Base-by-base conservation (phyloP, 30 jellyfish, hydroid and myxozoan species). In the Cassiopea xamachana region DNA sequence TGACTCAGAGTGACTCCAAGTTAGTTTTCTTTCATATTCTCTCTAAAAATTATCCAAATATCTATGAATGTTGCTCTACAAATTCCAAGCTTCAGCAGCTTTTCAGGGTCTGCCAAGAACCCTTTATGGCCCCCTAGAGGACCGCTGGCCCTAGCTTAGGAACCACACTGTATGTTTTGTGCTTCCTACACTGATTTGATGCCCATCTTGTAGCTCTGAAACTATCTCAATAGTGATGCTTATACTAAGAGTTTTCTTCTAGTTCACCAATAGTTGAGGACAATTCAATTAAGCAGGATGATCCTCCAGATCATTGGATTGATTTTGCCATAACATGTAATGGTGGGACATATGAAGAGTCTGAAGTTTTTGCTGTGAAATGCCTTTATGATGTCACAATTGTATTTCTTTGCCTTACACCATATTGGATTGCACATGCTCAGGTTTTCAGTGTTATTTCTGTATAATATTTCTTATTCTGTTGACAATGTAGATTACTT, bases 371-470 rank as follows among this genome's bases (percentile, higher is more conserved):
- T 48, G 95, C 87, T 58, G 97, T 92, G 5, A 83, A 81, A 62
- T 78, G 95, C 16, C 77, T 93, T 16, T 60, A 79, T 48, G 90
- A 85, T 48, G 49, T 84, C n/a, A 46, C 81, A 7, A 45, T 69
- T 69, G 43, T 93, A 46, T 88, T 93, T 75, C 67, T 82, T 1
- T 78, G 92, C 48, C 86, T 93, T 49, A 93, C 89, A 17, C 98
- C 98, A 7, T 89, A 89, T 60, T 93, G 98, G 98, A 78, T 83
- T 77, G 80, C 78, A 43, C 76, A 89, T 89, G 97, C 97, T 8
- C 98, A 93, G 95, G 98, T 93, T 9, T 9, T 68, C 69, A 6
- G 8, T 7, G 14, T 59, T 7, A 6, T 59, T 59, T 59, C 69
- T 59, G 74, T 64, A 27, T 27, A 27, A 27, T 27, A 27, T 0